phyloP scores from a whole-genome alignment of 1,140 invertebrate species.

The Centruroides sculpturatus region DNA sequence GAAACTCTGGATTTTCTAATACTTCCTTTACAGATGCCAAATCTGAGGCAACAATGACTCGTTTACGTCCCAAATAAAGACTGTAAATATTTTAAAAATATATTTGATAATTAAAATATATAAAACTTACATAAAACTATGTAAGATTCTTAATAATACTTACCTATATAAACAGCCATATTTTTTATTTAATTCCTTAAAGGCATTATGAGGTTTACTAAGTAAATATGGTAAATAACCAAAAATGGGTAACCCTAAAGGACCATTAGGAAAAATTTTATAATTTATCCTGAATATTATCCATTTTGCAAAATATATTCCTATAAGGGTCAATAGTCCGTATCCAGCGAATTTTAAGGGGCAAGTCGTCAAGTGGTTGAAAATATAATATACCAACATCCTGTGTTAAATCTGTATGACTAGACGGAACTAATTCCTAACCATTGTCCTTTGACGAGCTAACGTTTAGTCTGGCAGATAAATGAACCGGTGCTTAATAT shows the following conservation, averaged over 20 bases:
- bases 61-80: conserved; percentile 3
- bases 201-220: conserved; percentile 2
- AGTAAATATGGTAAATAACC: conserved; percentile 17
- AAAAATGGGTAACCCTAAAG: conserved; percentile 12
- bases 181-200: conserved; percentile 11
- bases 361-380: too few species aligned
- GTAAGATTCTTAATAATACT: not conserved
- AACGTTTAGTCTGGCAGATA: too few species aligned
- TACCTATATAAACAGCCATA: conserved; percentile 14
- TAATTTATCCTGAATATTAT: too few species aligned
- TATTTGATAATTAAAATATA: not conserved
- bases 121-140: not conserved
- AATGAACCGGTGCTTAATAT: too few species aligned
- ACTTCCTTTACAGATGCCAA: conserved; percentile 11
- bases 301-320: too few species aligned
- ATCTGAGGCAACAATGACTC: conserved; percentile 9
- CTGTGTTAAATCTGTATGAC: too few species aligned
- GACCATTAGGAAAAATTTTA: conserved; percentile 3
- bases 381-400: too few species aligned
- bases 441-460: too few species aligned
- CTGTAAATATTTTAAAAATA: not conserved
- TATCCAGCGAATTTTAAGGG: too few species aligned
- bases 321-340: too few species aligned
- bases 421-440: too few species aligned
- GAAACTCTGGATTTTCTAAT: conserved; percentile 1